Evolutionary conservation across 1,140 invertebrate genomes (phyloP).

Genomic region (Battus philenor): DNA sequence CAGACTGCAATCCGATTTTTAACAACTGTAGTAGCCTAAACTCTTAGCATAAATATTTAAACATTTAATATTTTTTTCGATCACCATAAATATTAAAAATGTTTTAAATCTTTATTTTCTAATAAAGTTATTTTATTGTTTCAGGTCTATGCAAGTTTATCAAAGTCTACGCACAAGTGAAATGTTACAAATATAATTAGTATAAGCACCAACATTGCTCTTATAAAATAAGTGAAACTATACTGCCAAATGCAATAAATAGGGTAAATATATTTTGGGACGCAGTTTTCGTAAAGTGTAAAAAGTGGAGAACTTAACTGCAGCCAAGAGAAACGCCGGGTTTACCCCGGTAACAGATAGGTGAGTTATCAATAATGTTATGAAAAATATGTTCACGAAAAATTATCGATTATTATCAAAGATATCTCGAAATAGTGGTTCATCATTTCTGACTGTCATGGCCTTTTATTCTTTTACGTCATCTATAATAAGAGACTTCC

Average conservation of each 20-base stretch:
- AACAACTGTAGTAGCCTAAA: too few relatives aligned
- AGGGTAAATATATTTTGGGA: slow-evolving; percentile 16
- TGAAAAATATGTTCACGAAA: not conserved
- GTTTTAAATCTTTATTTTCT: slow-evolving; percentile 7
- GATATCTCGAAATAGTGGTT: too few relatives aligned
- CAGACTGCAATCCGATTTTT: too few relatives aligned
- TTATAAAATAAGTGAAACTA: slow-evolving; percentile 6
- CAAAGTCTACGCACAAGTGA: slow-evolving; percentile 8
- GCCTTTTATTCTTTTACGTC: too few relatives aligned
- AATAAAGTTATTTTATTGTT: slow-evolving; percentile 38
- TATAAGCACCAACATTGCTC: slow-evolving; percentile 4
- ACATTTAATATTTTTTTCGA: too few relatives aligned
- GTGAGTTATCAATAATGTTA: slow-evolving; percentile 25
- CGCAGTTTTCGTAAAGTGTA: slow-evolving; percentile 26
- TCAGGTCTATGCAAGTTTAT: slow-evolving; percentile 39
- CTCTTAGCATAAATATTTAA: too few relatives aligned
- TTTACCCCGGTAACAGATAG: slow-evolving; percentile 61
- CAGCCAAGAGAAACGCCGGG: slow-evolving; percentile 45
- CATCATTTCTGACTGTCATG: too few relatives aligned
- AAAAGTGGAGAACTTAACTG: slow-evolving; percentile 62
- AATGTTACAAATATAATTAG: slow-evolving; percentile 7
- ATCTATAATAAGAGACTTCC: too few relatives aligned
- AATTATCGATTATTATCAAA: too few relatives aligned
- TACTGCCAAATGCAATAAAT: slow-evolving; percentile 15
- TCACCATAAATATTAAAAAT: too few relatives aligned